A percentile compares a stretch with the other conserved stretches of the same genome.
phyloP scores from a whole-genome alignment of 2,888 invertebrate genomes.

The Bimastos eiseni region DNA sequence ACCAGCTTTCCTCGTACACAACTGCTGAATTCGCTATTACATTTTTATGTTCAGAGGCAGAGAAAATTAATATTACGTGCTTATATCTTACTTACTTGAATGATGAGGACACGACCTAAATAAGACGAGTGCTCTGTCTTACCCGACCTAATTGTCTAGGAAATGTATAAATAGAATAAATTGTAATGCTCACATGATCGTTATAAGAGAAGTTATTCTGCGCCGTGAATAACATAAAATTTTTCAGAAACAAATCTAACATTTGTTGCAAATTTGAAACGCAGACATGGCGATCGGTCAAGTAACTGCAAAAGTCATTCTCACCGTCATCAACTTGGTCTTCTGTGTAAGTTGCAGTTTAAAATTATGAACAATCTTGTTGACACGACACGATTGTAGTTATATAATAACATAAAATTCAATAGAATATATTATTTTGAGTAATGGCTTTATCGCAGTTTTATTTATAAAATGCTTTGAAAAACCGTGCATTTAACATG shows the following conservation, averaged over 20 bases:
- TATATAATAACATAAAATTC: not conserved
- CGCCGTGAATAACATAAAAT: not conserved
- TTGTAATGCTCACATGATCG: not conserved
- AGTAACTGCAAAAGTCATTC: slow-evolving; percentile 9
- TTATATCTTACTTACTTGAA: not conserved
- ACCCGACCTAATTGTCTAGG: not conserved
- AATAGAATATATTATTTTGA: not conserved
- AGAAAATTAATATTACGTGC: no score
- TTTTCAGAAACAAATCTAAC: not conserved
- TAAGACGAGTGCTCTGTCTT: not conserved
- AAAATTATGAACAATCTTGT: not conserved
- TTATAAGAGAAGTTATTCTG: not conserved
- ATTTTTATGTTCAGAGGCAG: no score
- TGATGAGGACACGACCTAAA: not conserved
- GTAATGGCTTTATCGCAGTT: no score
- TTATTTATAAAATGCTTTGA: no score
- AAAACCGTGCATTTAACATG: no score
- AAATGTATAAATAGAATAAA: not conserved
- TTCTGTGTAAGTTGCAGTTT: slow-evolving; percentile 24
- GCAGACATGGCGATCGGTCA: slow-evolving; percentile 7
- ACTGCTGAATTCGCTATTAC: no score
- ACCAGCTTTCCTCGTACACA: no score
- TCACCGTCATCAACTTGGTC: slow-evolving; percentile 21
- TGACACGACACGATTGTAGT: not conserved
- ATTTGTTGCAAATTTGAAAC: not conserved